Evolutionary conservation across 92 coral and sea anemone genomes (phyloP), one percentile per base, ranked within the genome.

Genomic region (Epizoanthus scotinus): DNA sequence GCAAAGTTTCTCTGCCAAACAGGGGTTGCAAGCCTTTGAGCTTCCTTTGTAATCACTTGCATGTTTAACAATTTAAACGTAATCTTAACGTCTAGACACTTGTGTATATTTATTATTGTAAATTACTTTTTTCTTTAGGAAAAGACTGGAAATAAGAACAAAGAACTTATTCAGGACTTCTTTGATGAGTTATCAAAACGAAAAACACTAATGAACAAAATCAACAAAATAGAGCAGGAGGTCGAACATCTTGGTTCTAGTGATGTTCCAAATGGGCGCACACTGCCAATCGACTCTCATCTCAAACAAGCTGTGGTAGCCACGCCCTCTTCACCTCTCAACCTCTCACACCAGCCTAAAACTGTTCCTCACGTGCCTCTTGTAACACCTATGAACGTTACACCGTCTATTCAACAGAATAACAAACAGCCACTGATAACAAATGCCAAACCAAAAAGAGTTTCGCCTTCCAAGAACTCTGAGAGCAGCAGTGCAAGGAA

Each of bases 171-270:
- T 86, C 85, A 67, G 68, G 86, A 90, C 59, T 84, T 92, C 29
- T 82, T 78, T 44, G 85, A 96, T 60, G 92, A 86, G 67, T 90
- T 88, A 74, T 85, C 86, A 40, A 91, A 84, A 61, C 84, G 94
- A 49, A 89, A 91, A 77, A 86, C 83, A 8, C 86, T 96, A 50
- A 73, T 96, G 31, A 91, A 89, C n/a, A 74, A 89, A 74, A 90
- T 96, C 6, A 87, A 78, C 63, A 87, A 77, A 61, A 80, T 96
- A 52, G 91, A 96, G 78, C 79, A 79, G 63, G 97, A 93, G 40
- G 81, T 87, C 52, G 89, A 81, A 31, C 84, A 70, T 13, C 90
- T 84, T 19, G 83, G 57, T 67, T 62, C 77, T 19, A 58, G 70
- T 34, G 14, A n/a, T 24, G 50, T n/a, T 44, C 18, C 63, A 26